Evolutionary conservation across 2,888 invertebrate genomes (phyloP), one percentile per base, ranked within the genome.

Genomic region (Tachystola acroxantha): DNA sequence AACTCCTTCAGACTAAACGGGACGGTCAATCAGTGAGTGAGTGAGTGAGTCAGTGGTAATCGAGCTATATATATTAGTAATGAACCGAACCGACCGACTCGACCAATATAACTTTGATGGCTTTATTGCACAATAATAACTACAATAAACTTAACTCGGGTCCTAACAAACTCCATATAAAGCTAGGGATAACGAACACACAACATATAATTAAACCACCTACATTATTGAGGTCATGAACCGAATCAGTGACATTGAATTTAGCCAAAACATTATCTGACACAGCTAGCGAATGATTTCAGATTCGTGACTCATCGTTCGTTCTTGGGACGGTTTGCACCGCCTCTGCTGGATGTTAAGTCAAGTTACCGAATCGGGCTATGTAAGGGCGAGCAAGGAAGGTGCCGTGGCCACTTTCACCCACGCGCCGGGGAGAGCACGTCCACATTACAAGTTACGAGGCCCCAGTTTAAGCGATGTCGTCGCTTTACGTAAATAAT

Each of bases 351-450:
- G 7, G 25, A 28, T 46, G 46, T 49, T 51, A 48, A 58, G 46
- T 41, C 57, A 50, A 55, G 62, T 62, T 65, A 58, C 62, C 59
- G 54, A 64, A 60, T 57, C 48, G 40, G 57, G 53, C 55, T 48
- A 34, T 50, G 52, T 57, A 60, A 64, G 59, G 67, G 64, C 61
- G 50, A 48, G 45, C 50, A 37, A 48, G 46, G 53, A 46, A 53
- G 57, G 53, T 52, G 56, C 37, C 45, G 31, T 49, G 56, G 47
- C 49, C 54, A 52, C 77, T 76, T 78, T 78, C 78, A 69, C 75
- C 57, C 56, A 60, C 63, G 53, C 53, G 36, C 43, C 40, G 40
- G 46, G 39, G 40, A 45, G 37, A 36, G 39, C 39, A 39, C 39
- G 40, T 37, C 43, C 41, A 33, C 36, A 44, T 34, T 39, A 16